Evolutionary conservation across 2,888 invertebrate genomes (phyloP).

Genomic region (Lycia hirtaria): DNA sequence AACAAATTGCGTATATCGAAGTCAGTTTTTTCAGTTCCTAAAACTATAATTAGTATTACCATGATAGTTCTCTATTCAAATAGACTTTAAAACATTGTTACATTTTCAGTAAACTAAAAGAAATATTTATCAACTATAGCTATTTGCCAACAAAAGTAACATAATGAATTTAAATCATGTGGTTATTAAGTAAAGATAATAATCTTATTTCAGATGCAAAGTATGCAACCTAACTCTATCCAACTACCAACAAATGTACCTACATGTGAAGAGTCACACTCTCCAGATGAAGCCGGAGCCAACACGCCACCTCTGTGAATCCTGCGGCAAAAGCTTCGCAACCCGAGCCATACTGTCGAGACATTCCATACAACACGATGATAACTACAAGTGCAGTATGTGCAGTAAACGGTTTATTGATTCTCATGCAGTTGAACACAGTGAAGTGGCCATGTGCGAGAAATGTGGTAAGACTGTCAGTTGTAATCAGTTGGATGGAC

Average conservation of each 20-base stretch:
- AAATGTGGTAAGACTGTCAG: constrained; percentile 68
- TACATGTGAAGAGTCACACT: constrained; percentile 85
- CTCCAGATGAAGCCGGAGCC: constrained; percentile 47
- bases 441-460: constrained; percentile 70
- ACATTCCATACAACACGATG: constrained; percentile 61
- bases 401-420: constrained; percentile 61
- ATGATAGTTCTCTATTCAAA: too few relatives aligned
- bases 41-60: too few relatives aligned
- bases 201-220: constrained; percentile 77
- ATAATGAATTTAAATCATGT: too few relatives aligned
- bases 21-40: too few relatives aligned
- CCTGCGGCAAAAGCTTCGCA: constrained; percentile 74
- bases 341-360: constrained; percentile 62
- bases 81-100: too few relatives aligned
- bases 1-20: too few relatives aligned
- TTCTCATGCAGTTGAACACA: constrained; percentile 61
- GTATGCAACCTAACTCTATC: constrained; percentile 85
- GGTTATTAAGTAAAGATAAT: too few relatives aligned
- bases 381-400: constrained; percentile 54
- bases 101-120: too few relatives aligned
- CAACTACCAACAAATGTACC: constrained; percentile 83
- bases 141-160: too few relatives aligned
- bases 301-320: constrained; percentile 71
- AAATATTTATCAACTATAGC: too few relatives aligned
- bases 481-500: constrained; percentile 54